Conservation (phyloP, 2,888 invertebrate genomes). For the Cyclophora punctaria region DNA sequence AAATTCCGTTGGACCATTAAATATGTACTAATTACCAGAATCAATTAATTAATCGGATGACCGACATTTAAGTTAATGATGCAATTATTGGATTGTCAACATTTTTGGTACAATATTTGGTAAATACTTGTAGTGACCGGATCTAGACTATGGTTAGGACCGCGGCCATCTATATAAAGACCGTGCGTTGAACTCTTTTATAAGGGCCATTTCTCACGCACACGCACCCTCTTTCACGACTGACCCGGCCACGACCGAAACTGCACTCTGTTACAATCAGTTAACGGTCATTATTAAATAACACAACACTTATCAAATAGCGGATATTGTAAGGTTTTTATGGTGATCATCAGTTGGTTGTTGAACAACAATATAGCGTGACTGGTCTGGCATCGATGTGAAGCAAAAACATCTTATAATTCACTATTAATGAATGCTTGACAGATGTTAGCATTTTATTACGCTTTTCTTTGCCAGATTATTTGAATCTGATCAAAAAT, state of each 20-base stretch:
- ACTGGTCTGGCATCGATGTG: slow-evolving; percentile 28
- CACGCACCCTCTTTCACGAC: slow-evolving; percentile 37
- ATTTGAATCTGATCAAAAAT: too few species aligned
- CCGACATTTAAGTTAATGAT: slow-evolving; percentile 14
- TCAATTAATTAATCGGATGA: slow-evolving; percentile 10
- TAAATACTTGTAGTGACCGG: slow-evolving; percentile 12
- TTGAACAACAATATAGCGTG: slow-evolving; percentile 42
- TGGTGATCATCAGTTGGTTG: slow-evolving; percentile 29
- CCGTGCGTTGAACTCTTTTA: slow-evolving; percentile 74
- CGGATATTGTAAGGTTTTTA: slow-evolving; percentile 47
- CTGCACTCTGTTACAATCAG: slow-evolving; percentile 33
- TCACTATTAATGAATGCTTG: too few species aligned
- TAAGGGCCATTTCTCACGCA: slow-evolving; percentile 60
- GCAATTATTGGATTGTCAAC: neutral
- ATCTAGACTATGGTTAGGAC: slow-evolving; percentile 46
- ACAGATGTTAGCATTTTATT: too few species aligned
- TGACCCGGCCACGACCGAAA: slow-evolving; percentile 27
- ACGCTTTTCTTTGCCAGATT: too few species aligned
- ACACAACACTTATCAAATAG: slow-evolving; percentile 32
- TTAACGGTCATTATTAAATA: slow-evolving; percentile 37
- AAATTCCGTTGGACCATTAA: too few species aligned
- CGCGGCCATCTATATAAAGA: slow-evolving; percentile 49
- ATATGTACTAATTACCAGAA: slow-evolving; percentile 14
- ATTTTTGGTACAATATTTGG: too few species aligned
- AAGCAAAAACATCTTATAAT: slow-evolving; percentile 27